Evolutionary conservation across 2,113 vertebrate genomes (phyloP), one percentile per base, ranked within the genome.

Genomic region (Progne subis): DNA sequence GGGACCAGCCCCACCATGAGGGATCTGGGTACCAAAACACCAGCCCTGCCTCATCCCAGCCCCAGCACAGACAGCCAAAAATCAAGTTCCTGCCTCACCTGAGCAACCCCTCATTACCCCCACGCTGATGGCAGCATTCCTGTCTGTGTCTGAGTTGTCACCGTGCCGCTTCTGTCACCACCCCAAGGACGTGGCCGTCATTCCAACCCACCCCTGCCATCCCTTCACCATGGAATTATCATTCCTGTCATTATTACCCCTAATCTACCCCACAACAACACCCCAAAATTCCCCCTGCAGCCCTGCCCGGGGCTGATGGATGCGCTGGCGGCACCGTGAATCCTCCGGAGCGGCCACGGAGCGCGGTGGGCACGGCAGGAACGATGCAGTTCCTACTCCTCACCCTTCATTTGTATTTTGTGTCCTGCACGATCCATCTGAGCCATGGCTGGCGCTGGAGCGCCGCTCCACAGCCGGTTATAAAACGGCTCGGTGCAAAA

Each of bases 211-310:
- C 7, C 55, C 80, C 67, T 26, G 17, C 24, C 71, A 6, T 4
- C 68, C 55, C 11, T 46, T 9, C 18, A 0, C 10, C 23, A 0
- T 0, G 15, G 13, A 55, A 12, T 63, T 6, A 14, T 1, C 65
- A 13, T 20, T 1, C 8, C 57, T 12, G 0, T 15, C n/a, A 14
- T 14, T 2, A 28, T 39, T 5, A 15, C 37, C 31, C 67, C 18
- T 5, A 6, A 74, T 5, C 39, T 7, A 0, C 71, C 63, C 64
- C 2, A 6, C 64, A 46, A 0, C 0, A 44, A 3, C 59, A 0
- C 39, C 9, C 34, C 44, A 0, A 1, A 23, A 25, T 0, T 18
- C 10, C 24, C 32, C 32, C 68, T 2, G 61, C 63, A 23, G 64
- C 91, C 53, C 78, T 1, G 49, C 71, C 29, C 1, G 5, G 18